Evolutionary conservation across 92 coral and sea anemone genomes (phyloP), one percentile per base, ranked within the genome.

Genomic region (Palythoa heliodiscus): DNA sequence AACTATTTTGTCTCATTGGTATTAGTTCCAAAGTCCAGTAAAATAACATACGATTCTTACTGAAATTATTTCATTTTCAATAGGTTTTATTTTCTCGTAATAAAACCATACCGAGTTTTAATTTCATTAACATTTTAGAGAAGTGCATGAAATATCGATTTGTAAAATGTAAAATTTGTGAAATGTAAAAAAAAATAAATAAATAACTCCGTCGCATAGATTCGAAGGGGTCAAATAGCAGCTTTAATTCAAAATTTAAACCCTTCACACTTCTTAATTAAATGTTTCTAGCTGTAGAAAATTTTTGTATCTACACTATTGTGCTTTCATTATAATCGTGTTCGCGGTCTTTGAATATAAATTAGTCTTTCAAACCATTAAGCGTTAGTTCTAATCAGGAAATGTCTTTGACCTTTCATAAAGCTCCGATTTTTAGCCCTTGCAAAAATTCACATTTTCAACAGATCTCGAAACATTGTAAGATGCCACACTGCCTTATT

Each of bases 241-340:
- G 17, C 29, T 38, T 57, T 14, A 14, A 39, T 2, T 37, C 39
- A 20, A 78, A 7, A 39, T 8, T 38, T 78, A 37, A 16, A 15
- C 35, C 35, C 15, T 78, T 17, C 19, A 58, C 47, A 57, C 82
- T 61, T 78, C 83, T 61, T 52, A 61, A 25, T 70, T 70, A 29
- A 35, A 25, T 35, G 73, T 70, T 38, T 35, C 14, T 14, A 29
- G 47, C 53, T 52, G 78, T 74, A 11, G 53, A 19, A 38, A 35
- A 38, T 23, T 23, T 60, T 19, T 63, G 69, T 63, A 38, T 58
- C 70, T 58, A 9, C 17, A 35, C 24, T 11, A 9, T 69, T 37
- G 73, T 37, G 7, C 11, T 37, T 69, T 69, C 47, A 69, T 69
- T 25, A 69, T 25, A 2, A 29, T 69, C 16, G 37, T 22, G 47